Conservation (phyloP, 1,140 invertebrate genomes). For the Teleogryllus occipitalis region DNA sequence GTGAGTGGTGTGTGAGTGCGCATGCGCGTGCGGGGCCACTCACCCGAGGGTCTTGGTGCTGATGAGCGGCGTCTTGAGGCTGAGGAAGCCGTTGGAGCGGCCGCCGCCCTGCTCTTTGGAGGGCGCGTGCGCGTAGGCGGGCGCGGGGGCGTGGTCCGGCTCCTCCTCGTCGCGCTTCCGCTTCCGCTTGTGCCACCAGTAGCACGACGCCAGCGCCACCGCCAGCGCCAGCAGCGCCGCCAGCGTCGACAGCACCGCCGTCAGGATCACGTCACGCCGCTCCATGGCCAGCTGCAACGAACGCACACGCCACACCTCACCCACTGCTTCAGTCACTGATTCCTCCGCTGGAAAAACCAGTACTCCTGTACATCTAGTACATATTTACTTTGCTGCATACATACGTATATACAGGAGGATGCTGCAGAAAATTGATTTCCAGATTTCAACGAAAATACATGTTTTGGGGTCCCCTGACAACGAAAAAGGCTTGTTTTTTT, state of each 20-base stretch:
- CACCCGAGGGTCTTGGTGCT: slow-evolving; percentile 53
- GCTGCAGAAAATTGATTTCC: too few relatives aligned
- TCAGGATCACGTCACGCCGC: slow-evolving; percentile 41
- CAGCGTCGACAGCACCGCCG: slow-evolving; percentile 41
- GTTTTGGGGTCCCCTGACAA: too few relatives aligned
- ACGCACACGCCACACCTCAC: too few relatives aligned
- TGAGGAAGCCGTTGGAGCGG: slow-evolving; percentile 57
- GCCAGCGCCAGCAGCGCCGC: slow-evolving; percentile 39
- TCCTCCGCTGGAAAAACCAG: too few relatives aligned
- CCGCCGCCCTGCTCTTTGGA: slow-evolving; percentile 8
- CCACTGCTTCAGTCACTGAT: too few relatives aligned
- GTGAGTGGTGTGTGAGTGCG: too few relatives aligned
- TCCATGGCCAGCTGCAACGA: slow-evolving; percentile 41
- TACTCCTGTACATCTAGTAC: too few relatives aligned
- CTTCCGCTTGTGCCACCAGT: slow-evolving; percentile 36
- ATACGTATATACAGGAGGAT: too few relatives aligned
- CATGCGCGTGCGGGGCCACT: slow-evolving; percentile 29
- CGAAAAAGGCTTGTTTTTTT: too few relatives aligned
- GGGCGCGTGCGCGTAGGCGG: neutral
- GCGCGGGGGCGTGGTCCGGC: neutral
- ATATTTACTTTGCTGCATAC: too few relatives aligned
- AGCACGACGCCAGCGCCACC: slow-evolving; percentile 37
- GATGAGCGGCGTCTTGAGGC: slow-evolving; percentile 67
- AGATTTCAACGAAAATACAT: too few relatives aligned
- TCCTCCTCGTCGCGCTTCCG: slow-evolving; percentile 34